Conservation (phyloP, 2,888 invertebrate genomes). For the Chrysolina haemoptera region DNA sequence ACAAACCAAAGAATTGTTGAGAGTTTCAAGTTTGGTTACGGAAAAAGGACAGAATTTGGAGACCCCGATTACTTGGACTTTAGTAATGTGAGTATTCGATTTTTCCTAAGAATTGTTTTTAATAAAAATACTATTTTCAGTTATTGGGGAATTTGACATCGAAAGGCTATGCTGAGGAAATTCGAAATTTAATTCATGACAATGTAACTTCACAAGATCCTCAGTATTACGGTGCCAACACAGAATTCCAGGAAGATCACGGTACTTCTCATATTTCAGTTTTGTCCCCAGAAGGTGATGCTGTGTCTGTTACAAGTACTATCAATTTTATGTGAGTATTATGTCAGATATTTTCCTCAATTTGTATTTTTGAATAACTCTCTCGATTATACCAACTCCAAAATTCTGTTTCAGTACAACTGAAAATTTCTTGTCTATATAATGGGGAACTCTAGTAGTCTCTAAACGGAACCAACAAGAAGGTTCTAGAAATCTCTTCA, state of each 20-base stretch:
- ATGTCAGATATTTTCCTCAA: too few species aligned
- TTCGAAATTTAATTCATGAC: conserved; percentile 72
- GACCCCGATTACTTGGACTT: conserved; percentile 75
- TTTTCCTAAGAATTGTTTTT: background rate
- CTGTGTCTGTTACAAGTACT: conserved; percentile 90
- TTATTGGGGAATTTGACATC: conserved; percentile 78
- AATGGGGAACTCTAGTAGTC: too few species aligned
- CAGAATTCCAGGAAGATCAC: conserved; percentile 77
- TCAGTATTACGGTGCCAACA: conserved; percentile 82
- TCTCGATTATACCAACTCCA: too few species aligned
- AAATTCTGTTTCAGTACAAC: too few species aligned
- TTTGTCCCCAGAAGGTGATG: conserved; percentile 89
- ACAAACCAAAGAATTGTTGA: conserved; percentile 78
- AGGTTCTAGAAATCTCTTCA: too few species aligned
- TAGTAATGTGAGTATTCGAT: conserved; percentile 36
- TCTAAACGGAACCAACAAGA: too few species aligned
- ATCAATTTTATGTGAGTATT: conserved; percentile 87
- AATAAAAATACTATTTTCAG: conserved; percentile 67
- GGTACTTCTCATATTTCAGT: conserved; percentile 94
- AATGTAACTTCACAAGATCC: conserved; percentile 78
- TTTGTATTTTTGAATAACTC: too few species aligned
- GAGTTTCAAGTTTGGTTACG: conserved; percentile 93
- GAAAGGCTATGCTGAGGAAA: conserved; percentile 72
- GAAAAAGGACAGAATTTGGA: conserved; percentile 86
- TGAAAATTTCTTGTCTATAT: too few species aligned